Evolutionary conservation across 2,797 vertebrate species (phyloP).

Genomic region (Myripristis murdjan): DNA sequence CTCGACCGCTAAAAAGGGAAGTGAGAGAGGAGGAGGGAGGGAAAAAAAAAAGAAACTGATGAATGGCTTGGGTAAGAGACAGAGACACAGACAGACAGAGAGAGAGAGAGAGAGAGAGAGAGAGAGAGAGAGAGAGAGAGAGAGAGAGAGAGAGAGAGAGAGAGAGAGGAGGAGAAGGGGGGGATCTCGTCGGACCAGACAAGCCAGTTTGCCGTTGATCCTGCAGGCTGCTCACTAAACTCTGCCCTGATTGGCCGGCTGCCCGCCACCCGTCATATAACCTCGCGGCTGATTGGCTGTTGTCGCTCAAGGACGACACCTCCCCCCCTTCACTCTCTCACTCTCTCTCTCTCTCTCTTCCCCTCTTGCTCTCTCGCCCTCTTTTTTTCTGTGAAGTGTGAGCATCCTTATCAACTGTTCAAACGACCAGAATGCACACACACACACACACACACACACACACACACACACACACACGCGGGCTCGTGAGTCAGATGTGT

Average conservation of each 20-base stretch:
- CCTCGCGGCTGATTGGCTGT: slow-evolving; percentile 43
- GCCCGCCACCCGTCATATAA: slow-evolving; percentile 27
- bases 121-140: slow-evolving; percentile 32
- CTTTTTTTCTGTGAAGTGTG: neutral
- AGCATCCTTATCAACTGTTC: slow-evolving; percentile 59
- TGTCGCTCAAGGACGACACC: slow-evolving; percentile 43
- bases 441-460: slow-evolving; percentile 2
- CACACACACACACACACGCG: slow-evolving; percentile 1
- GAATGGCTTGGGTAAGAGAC: neutral
- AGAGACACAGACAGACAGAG: neutral
- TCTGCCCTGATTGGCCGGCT: slow-evolving; percentile 51
- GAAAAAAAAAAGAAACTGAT: too few relatives aligned
- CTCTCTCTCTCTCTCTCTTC: neutral
- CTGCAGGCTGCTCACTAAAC: slow-evolving; percentile 30
- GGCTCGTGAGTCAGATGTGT: slow-evolving; percentile 37
- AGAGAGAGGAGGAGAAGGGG: slow-evolving; percentile 33
- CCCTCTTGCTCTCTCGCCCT: too few relatives aligned
- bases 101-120: neutral
- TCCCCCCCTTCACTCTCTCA: neutral
- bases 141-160: slow-evolving; percentile 6
- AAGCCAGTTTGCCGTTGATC: slow-evolving; percentile 36
- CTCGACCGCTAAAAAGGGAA: neutral
- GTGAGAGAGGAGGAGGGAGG: neutral
- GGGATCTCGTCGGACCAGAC: slow-evolving; percentile 70
- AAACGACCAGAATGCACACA: neutral